phyloP scores from a whole-genome alignment of 2,888 invertebrate genomes.

The Yponomeuta evonymella region DNA sequence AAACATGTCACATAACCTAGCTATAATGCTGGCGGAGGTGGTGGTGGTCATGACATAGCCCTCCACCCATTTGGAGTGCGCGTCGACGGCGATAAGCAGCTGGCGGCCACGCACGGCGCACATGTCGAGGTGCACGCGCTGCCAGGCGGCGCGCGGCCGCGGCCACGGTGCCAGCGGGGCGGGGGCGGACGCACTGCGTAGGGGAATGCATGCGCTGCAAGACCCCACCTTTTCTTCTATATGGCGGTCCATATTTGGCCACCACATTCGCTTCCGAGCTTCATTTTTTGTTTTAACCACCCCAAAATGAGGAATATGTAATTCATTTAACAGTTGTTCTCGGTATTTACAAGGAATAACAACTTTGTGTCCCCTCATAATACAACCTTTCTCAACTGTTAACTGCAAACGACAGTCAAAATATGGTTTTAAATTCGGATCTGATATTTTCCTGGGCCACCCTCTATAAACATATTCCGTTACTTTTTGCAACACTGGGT shows the following conservation, averaged over 20 bases:
- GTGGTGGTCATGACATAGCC: slow-evolving; percentile 19
- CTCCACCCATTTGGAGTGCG: slow-evolving; percentile 21
- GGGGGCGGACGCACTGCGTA: slow-evolving; percentile 19
- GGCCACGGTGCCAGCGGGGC: slow-evolving; percentile 22
- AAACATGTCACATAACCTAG: slow-evolving; percentile 19
- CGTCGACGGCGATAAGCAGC: slow-evolving; percentile 20
- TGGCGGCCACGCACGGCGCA: background rate
- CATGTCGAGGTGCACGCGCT: slow-evolving; percentile 23
- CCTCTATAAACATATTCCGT: slow-evolving; percentile 1
- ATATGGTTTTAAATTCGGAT: slow-evolving; percentile 14
- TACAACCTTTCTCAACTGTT: slow-evolving; percentile 17
- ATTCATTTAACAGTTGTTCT: slow-evolving; percentile 20
- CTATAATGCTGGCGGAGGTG: slow-evolving; percentile 15
- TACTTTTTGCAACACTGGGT: slow-evolving; percentile 8
- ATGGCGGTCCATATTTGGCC: slow-evolving; percentile 20
- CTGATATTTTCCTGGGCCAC: background rate
- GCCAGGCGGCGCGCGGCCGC: slow-evolving; percentile 16
- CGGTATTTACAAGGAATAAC: slow-evolving; percentile 17
- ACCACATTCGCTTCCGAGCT: slow-evolving; percentile 22
- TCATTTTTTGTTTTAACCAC: slow-evolving; percentile 23
- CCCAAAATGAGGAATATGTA: slow-evolving; percentile 22
- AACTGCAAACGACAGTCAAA: slow-evolving; percentile 8
- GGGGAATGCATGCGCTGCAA: slow-evolving; percentile 17
- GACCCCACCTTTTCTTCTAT: slow-evolving; percentile 22
- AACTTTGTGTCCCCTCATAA: slow-evolving; percentile 19